phyloP scores from a whole-genome alignment of 2,888 invertebrate genomes.

The Drosophila kokeensis region DNA sequence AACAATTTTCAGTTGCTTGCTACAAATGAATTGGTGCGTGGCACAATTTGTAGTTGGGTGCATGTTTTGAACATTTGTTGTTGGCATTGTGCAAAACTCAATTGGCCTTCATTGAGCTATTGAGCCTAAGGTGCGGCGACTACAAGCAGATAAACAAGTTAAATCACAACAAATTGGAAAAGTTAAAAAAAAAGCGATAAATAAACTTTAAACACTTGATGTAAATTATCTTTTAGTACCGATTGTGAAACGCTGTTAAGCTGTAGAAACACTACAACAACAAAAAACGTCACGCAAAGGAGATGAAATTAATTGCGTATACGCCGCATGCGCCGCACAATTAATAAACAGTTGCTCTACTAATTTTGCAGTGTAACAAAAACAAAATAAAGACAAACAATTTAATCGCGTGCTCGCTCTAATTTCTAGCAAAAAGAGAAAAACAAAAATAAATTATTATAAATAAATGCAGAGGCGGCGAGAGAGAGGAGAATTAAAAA shows the following conservation, averaged over 20 bases:
- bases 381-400: constrained; percentile 7
- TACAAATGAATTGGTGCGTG: constrained; percentile 40
- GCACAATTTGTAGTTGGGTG: constrained; percentile 20
- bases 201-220: constrained; percentile 17
- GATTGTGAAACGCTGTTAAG: not conserved
- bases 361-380: constrained; percentile 21
- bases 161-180: not conserved
- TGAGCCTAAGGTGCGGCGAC: constrained; percentile 21
- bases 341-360: constrained; percentile 31
- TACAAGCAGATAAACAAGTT: not conserved
- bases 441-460: constrained; percentile 23
- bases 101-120: constrained; percentile 17
- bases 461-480: constrained; percentile 45
- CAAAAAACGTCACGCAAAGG: constrained; percentile 26
- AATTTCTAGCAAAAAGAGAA: constrained; percentile 47
- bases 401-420: constrained; percentile 71
- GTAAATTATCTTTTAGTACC: constrained; percentile 4
- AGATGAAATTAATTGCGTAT: constrained; percentile 43
- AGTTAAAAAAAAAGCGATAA: not conserved
- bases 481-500: constrained; percentile 13
- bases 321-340: constrained; percentile 53
- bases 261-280: not conserved
- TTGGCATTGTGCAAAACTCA: constrained; percentile 1
- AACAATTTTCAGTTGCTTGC: not conserved
- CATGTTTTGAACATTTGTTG: constrained; percentile 3